Conservation (phyloP, 2,113 vertebrate genomes). For the Cyprinus carpio region DNA sequence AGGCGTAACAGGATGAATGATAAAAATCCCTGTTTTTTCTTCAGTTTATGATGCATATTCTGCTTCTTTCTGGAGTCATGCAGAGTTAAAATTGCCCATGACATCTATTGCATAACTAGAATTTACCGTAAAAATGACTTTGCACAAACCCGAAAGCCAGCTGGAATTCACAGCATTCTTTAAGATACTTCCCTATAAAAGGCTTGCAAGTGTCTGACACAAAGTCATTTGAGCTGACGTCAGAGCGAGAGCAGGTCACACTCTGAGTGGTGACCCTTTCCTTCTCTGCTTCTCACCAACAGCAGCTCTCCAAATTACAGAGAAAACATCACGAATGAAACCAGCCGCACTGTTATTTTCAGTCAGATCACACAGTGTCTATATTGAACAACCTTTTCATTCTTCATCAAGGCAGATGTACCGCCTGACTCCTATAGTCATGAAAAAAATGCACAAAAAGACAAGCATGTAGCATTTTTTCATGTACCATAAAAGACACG, state of each 20-base stretch:
- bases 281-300: not conserved
- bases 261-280: slow-evolving; percentile 8
- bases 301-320: slow-evolving; percentile 21
- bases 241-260: not conserved
- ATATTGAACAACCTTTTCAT: not conserved
- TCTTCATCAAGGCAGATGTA: not conserved
- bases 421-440: not conserved
- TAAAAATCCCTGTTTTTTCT: not conserved
- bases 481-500: not conserved
- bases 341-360: slow-evolving; percentile 3
- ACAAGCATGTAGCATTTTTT: not conserved
- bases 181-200: slow-evolving; percentile 27
- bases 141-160: slow-evolving; percentile 15
- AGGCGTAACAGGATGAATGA: not conserved
- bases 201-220: slow-evolving; percentile 32
- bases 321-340: slow-evolving; percentile 3
- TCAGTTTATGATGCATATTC: not conserved
- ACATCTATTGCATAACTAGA: slow-evolving; percentile 16
- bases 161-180: not conserved
- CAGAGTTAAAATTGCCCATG: not conserved
- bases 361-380: not conserved
- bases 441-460: not conserved
- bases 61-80: slow-evolving; percentile 16
- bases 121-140: slow-evolving; percentile 20
- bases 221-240: slow-evolving; percentile 14